Conservation (phyloP, 1,140 invertebrate genomes). For the Alviniconcha marisindica region DNA sequence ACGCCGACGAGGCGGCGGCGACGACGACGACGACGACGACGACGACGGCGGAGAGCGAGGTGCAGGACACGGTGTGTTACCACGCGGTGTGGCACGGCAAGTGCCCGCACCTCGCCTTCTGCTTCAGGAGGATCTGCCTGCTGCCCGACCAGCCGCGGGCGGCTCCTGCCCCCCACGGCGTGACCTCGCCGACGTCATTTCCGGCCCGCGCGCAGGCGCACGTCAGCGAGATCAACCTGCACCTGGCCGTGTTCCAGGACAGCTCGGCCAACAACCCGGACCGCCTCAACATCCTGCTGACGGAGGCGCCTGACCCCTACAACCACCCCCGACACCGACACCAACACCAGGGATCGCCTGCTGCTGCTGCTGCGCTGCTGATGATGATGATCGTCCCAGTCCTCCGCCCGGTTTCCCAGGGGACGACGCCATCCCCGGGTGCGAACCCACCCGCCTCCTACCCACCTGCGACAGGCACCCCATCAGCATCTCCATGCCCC, state of each 20-base stretch:
- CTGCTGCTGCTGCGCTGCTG: too few relatives aligned
- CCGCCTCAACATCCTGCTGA: conserved; percentile 16
- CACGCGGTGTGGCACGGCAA: conserved; percentile 63
- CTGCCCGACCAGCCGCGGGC: background rate
- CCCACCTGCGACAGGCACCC: conserved; percentile 10
- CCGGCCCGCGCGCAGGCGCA: background rate
- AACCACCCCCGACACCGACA: background rate
- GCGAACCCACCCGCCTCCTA: background rate
- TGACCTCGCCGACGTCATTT: background rate
- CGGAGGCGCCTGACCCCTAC: background rate
- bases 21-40: conserved; percentile 2
- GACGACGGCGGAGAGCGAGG: conserved; percentile 49
- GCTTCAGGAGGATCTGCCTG: conserved; percentile 47
- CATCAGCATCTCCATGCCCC: conserved; percentile 16
- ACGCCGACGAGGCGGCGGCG: conserved; percentile 44
- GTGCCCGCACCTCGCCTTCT: conserved; percentile 59
- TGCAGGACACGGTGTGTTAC: conserved; percentile 50
- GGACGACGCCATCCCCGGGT: background rate
- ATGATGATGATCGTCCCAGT: background rate
- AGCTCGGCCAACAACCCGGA: conserved; percentile 42
- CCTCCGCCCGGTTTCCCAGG: background rate
- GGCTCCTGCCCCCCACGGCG: background rate
- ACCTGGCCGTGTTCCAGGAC: conserved; percentile 55
- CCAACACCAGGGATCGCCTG: too few relatives aligned
- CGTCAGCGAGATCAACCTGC: conserved; percentile 54